phyloP scores from a whole-genome alignment of 2,113 vertebrate species.

The Crotophaga sulcirostris region DNA sequence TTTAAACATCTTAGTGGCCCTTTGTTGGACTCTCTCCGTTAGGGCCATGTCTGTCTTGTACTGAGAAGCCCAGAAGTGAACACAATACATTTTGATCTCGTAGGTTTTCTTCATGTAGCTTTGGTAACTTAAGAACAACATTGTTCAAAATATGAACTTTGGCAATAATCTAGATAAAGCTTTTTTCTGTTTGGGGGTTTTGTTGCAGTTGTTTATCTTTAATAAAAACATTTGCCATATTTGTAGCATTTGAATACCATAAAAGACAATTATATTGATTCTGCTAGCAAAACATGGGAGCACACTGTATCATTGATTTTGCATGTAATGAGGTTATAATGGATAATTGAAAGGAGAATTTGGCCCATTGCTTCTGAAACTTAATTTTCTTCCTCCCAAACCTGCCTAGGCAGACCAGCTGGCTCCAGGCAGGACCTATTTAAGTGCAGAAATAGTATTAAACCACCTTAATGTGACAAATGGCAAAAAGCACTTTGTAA shows the following conservation, averaged over 20 bases:
- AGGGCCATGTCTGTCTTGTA: neutral
- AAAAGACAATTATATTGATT: conserved; percentile 29
- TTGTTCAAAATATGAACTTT: neutral
- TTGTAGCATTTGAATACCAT: conserved; percentile 42
- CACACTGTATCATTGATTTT: conserved; percentile 53
- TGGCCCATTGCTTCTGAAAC: conserved; percentile 47
- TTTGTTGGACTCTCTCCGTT: neutral
- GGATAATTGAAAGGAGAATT: conserved; percentile 66
- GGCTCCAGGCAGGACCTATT: conserved; percentile 24
- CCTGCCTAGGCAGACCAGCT: conserved; percentile 31
- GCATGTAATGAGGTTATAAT: conserved; percentile 37
- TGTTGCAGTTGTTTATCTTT: conserved; percentile 1
- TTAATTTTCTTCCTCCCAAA: conserved; percentile 50
- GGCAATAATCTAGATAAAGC: neutral
- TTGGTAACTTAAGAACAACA: neutral
- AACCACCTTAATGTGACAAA: conserved; percentile 35
- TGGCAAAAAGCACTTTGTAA: conserved; percentile 33
- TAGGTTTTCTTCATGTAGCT: neutral
- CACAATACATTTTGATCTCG: neutral
- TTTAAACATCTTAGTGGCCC: neutral
- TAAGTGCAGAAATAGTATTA: conserved; percentile 28
- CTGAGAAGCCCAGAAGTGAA: neutral
- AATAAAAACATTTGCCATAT: conserved; percentile 26
- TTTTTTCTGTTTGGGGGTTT: neutral
- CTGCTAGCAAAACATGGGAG: conserved; percentile 16